A percentile compares a stretch with the other conserved stretches of the same genome.
phyloP scores from a whole-genome alignment of 2,113 vertebrate genomes.

The Neolamprologus fasciatus region DNA sequence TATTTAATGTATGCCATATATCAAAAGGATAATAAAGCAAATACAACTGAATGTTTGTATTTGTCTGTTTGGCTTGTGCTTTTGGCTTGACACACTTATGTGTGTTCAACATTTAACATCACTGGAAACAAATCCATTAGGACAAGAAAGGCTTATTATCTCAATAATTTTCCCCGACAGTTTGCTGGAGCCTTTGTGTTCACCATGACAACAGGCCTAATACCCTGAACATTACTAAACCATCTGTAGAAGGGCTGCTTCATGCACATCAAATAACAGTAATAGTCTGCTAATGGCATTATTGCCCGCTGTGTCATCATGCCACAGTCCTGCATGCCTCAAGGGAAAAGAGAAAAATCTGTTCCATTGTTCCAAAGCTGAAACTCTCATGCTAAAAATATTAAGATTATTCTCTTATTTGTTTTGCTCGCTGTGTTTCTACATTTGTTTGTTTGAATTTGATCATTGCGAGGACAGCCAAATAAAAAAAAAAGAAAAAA shows the following conservation, averaged over 20 bases:
- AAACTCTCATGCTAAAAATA: slow-evolving; percentile 4
- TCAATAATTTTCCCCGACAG: slow-evolving; percentile 21
- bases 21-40: not conserved
- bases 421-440: not conserved
- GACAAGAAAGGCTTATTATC: slow-evolving; percentile 43
- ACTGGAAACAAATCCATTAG: slow-evolving; percentile 38
- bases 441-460: slow-evolving; percentile 17
- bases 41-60: not conserved
- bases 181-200: slow-evolving; percentile 33
- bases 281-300: slow-evolving; percentile 52
- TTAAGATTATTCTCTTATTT: not conserved
- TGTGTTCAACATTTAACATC: slow-evolving; percentile 14
- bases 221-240: slow-evolving; percentile 54
- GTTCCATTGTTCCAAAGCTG: slow-evolving; percentile 14
- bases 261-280: slow-evolving; percentile 56
- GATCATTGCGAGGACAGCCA: not conserved
- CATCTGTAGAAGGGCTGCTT: slow-evolving; percentile 52
- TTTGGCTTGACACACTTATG: not conserved
- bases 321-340: slow-evolving; percentile 29
- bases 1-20: not conserved
- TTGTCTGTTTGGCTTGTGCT: not conserved
- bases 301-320: slow-evolving; percentile 59
- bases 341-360: slow-evolving; percentile 20
- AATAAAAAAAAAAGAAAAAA: not conserved
- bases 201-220: slow-evolving; percentile 56